A percentile compares a stretch with the other conserved stretches of the same genome.
Evolutionary conservation across 2,113 vertebrate genomes (phyloP).

Genomic region (Boleophthalmus pectinirostris): DNA sequence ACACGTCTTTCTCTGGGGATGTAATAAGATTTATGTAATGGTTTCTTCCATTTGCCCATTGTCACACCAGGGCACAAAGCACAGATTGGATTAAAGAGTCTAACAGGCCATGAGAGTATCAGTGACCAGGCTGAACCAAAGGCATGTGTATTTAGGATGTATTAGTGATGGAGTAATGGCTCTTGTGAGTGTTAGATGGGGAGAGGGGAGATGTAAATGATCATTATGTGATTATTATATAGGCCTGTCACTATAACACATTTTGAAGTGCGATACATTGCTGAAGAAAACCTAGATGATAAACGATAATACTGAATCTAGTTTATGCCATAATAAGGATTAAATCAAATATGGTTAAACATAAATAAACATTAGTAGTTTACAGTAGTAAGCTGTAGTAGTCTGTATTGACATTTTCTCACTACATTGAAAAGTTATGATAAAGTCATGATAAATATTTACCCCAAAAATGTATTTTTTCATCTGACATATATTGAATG

Average conservation of each 20-base stretch:
- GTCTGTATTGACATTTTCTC: no score
- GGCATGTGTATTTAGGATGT: background rate
- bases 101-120: slow-evolving; percentile 3
- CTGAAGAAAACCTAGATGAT: no score
- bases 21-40: slow-evolving; percentile 34
- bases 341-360: no score
- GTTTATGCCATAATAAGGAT: no score
- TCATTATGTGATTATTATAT: background rate
- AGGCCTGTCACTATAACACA: background rate
- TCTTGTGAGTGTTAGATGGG: background rate
- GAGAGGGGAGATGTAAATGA: background rate
- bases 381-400: no score
- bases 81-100: slow-evolving; percentile 1
- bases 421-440: no score
- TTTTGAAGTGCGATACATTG: no score
- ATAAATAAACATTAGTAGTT: no score
- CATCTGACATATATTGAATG: no score
- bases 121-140: slow-evolving; percentile 2
- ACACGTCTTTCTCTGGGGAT: slow-evolving; percentile 4
- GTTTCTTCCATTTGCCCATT: slow-evolving; percentile 9
- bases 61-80: background rate
- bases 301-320: no score
- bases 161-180: background rate
- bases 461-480: no score
- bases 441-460: no score